phyloP scores from a whole-genome alignment of 2,113 vertebrate species.

The Gobius niger region DNA sequence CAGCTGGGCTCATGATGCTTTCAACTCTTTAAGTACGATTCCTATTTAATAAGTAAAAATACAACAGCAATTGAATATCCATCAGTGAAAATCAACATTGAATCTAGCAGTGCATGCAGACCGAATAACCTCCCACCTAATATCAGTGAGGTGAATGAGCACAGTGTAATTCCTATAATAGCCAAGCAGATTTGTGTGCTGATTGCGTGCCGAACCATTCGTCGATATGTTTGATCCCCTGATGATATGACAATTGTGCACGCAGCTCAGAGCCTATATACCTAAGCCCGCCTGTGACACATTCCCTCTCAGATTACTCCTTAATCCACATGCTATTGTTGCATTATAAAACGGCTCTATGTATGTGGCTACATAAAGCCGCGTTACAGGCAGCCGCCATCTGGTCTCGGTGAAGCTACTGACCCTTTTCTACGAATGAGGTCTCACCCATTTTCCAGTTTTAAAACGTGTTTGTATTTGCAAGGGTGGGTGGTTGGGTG shows the following conservation, averaged over 20 bases:
- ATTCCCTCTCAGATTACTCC: slow-evolving; percentile 30
- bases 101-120: not conserved
- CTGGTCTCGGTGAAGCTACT: slow-evolving; percentile 31
- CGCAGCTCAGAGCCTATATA: slow-evolving; percentile 3
- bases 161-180: not conserved
- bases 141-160: not conserved
- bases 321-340: slow-evolving; percentile 38
- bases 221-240: not conserved
- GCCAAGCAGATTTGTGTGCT: slow-evolving; percentile 31
- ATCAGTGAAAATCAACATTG: not conserved
- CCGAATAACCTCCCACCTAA: no score
- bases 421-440: slow-evolving; percentile 7
- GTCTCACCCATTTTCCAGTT: slow-evolving; percentile 2
- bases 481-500: no score
- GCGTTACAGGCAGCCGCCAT: slow-evolving; percentile 34
- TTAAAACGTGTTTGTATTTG: not conserved
- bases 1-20: not conserved
- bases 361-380: slow-evolving; percentile 28
- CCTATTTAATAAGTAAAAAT: not conserved
- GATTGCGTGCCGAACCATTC: slow-evolving; percentile 8
- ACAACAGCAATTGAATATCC: not conserved
- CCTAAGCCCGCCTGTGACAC: slow-evolving; percentile 16
- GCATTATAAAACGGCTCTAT: slow-evolving; percentile 22
- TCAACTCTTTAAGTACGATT: not conserved
- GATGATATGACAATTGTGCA: slow-evolving; percentile 5